Evolutionary conservation across 2,113 vertebrate genomes (phyloP).

Genomic region (Parotia lawesii): DNA sequence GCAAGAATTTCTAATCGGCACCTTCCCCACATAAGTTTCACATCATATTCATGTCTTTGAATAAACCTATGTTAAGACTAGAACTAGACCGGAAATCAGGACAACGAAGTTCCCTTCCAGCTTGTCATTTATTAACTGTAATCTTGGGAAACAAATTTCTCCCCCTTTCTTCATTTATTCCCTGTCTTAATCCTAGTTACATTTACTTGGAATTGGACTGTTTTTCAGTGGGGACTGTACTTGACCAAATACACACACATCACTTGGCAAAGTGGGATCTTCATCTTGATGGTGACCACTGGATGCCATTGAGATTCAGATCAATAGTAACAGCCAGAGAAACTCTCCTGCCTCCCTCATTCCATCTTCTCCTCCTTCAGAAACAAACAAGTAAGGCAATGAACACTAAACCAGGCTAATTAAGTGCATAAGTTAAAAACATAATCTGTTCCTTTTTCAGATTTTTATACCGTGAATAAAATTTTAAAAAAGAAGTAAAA

Average conservation of each 20-base stretch:
- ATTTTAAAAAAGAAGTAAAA: background rate
- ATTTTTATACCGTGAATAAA: background rate
- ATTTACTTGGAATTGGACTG: background rate
- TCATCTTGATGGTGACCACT: background rate
- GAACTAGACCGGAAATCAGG: background rate
- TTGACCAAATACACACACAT: background rate
- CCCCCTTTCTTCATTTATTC: background rate
- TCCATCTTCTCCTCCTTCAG: background rate
- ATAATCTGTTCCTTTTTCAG: background rate
- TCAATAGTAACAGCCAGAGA: background rate
- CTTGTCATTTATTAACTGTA: background rate
- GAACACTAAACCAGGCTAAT: fast-evolving
- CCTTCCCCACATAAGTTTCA: background rate
- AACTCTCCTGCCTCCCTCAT: background rate
- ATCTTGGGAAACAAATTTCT: background rate
- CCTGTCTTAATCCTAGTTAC: background rate
- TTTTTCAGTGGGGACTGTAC: background rate
- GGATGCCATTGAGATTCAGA: background rate
- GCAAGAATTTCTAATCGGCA: background rate
- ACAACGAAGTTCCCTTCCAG: background rate
- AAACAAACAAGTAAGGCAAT: background rate
- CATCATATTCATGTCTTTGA: background rate
- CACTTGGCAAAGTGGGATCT: background rate
- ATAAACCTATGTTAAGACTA: background rate
- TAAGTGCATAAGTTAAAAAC: background rate